Base-by-base conservation (phyloP, 2,113 vertebrate species). In the Neomonachus schauinslandi region DNA sequence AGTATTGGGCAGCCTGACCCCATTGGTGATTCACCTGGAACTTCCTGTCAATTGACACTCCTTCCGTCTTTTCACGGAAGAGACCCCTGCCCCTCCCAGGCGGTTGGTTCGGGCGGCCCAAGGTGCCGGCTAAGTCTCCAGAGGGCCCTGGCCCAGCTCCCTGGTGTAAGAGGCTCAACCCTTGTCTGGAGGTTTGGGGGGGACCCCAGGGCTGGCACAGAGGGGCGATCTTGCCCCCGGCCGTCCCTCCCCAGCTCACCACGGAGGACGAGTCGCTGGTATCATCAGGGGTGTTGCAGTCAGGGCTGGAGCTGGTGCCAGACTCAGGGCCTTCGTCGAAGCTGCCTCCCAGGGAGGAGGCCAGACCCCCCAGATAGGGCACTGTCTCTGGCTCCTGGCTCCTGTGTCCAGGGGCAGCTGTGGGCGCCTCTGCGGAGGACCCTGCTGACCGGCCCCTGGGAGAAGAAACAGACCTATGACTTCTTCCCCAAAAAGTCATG, bases 221-320 rank as follows among this genome's bases (percentile, higher is more conserved):
- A 42, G 94, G 61, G 22, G 9, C 36, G n/a, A 28, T 22, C 39
- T 49, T 42, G 46, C 24, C 31, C 26, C 26, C 22, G 10, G 33
- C 12, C 28, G 31, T 71, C 71, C 3, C 0, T 39, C 33, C 93
- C 93, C 92, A 8, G 97, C 99, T 99, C 97, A 99, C 99, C 98
- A 92, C 97, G 89, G 97, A 77, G 51, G 98, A 96, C 0, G 57
- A 3, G 55, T 86, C 91, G 97, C 71, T 98, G 98, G 98, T 96
- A 87, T 98, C 98, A 24, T 98, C 93, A 67, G 98, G 94, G 96
- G 86, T 22, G 89, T 46, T 36, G 0, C 85, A 0, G 91, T 95
- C 89, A 55, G 94, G 72, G 89, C 98, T 36, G 63, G 95, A 97
- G 95, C 97, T 71, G 42, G 87, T 82, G 88, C 97, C 97, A 94